These are phyloP conservation scores for Pollenia amentaria DNA, from an alignment of 2,888 invertebrate species.

Conservation along the genomic window DNA sequence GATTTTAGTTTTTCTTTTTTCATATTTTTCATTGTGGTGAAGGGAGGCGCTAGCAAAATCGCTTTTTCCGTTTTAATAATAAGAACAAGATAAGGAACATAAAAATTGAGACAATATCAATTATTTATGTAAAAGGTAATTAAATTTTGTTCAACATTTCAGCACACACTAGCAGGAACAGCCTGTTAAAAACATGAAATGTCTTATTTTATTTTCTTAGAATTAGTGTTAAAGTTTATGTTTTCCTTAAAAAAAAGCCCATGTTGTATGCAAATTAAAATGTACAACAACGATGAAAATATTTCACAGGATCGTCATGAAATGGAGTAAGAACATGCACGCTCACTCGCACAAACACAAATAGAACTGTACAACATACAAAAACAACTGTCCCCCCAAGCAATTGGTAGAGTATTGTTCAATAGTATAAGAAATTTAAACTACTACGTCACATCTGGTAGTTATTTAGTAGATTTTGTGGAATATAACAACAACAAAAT, in stretches of 20 bases:
- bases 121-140: conserved; percentile 21
- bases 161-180: not conserved
- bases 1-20: no score
- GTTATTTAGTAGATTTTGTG: no score
- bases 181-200: not conserved
- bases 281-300: conserved; percentile 51
- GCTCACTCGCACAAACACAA: not conserved
- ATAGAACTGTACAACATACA: no score
- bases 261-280: conserved; percentile 61
- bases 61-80: conserved; percentile 5
- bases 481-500: no score
- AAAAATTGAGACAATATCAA: conserved; percentile 46
- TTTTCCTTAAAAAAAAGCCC: not conserved
- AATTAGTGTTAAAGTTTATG: not conserved
- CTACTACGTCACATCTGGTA: no score
- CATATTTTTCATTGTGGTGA: not conserved
- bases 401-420: no score
- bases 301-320: conserved; percentile 1
- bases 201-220: no score
- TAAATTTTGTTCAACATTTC: not conserved
- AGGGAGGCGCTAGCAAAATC: not conserved
- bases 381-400: no score
- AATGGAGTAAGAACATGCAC: conserved; percentile 25
- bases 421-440: no score
- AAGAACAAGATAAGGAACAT: not conserved